Evolutionary conservation across 1,140 invertebrate genomes (phyloP), one percentile per base, ranked within the genome.

Genomic region (Camponotus pennsylvanicus): DNA sequence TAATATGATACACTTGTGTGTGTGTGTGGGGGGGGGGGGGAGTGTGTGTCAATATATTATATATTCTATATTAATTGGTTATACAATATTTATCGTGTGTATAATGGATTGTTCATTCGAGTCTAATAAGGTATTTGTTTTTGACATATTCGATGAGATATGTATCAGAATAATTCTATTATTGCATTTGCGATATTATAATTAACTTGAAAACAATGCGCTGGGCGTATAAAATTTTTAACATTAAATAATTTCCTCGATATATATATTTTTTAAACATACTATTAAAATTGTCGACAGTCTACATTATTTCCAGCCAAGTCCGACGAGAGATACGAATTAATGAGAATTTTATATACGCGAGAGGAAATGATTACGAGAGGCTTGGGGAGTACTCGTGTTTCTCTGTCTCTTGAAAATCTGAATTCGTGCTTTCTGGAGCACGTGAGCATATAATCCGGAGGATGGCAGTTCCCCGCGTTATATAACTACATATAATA

Each of bases 381-480:
- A 52, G 21, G 63, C 4, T 67, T 52, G 34, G 27, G 9, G 34
- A 15, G n/a, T 40, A 18, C 69, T 45, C 57, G 42, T 69, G 49
- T 57, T 52, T 45, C 83, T 45, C 83, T 40, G 49, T n/a, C 66
- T 67, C 59, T 49, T 21, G 70, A 87, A 87, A 77, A 45, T 84
- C 75, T 57, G 52, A 57, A 77, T 75, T 78, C 27, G 52, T 32
- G 67, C 40, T 71, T 49, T 61, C 63, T 67, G 13, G 55, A 69
- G 55, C 70, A 71, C 57, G 76, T 59, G 66, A 78, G 75, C 76
- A 78, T 57, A 57, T 89, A 88, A 89, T 89, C 87, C 71, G 18
- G 27, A 1, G 52, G 49, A 85, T 37, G 69, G 69, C 32, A 76
- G 34, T 61, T 88, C 42, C 21, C n/a, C n/a, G 76, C 61, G n/a